Base-by-base conservation (phyloP, 2,888 invertebrate species). In the Cantharis lateralis region DNA sequence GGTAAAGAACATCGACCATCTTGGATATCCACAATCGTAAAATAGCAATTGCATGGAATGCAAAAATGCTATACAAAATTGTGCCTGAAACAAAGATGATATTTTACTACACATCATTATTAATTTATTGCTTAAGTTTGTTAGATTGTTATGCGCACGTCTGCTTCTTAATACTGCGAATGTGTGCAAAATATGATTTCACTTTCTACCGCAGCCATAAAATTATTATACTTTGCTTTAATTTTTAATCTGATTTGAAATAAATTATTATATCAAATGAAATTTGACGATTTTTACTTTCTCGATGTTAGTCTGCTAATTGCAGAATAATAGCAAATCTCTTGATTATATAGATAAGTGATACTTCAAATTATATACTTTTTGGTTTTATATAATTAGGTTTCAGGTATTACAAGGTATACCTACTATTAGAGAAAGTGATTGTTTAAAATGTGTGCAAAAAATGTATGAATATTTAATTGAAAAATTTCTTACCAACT, bases 11-110 rank as follows among this genome's bases (percentile, higher is more conserved):
- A 95, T 91, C 10, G 94, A 92, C 92, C 94, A 95, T 82, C 93
- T 91, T 3, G 98, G 98, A 87, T 96, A 98, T 71, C 95, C 94
- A 89, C 98, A 98, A 82, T 96, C 95, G 85, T 94, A 93, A 89
- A 95, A 93, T 63, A 98, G 88, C 11, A 98, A 91, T 87, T 96
- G 96, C 78, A 93, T 93, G 20, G 94, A 96, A 88, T 98, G 98
- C 26, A 95, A 86, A 88, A 97, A 96, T 10, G 96, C 93, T 83
- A 95, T 90, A 87, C 96, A 94, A 89, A 98, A 98, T 90, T 98
- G 98, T 78, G 95, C 91, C 96, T 96, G 90, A 79, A 91, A 48
- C 48, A 48, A 7, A 48, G n/a, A n/a, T 48, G 13, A 10, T 11
- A 28, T 28, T 11, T 32, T 32, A 32, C 4, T n/a, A n/a, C 13